phyloP scores from a whole-genome alignment of 1,140 invertebrate genomes.

The Bactericera cockerelli region DNA sequence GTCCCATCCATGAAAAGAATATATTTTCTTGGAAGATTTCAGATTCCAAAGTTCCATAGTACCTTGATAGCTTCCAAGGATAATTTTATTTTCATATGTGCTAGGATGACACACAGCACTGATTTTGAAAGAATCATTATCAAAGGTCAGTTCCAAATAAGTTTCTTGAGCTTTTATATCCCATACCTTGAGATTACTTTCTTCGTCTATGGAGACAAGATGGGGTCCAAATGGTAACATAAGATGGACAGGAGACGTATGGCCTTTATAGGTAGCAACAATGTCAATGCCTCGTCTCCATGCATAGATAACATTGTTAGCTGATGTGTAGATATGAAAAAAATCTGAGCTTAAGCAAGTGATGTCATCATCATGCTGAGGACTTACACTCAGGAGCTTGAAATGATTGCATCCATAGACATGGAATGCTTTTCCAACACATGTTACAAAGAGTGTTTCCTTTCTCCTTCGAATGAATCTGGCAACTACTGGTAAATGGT shows the following conservation, averaged over 20 bases:
- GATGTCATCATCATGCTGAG: conserved; percentile 65
- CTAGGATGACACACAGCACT: conserved; percentile 69
- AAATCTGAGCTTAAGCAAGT: conserved; percentile 62
- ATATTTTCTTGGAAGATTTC: conserved; percentile 56
- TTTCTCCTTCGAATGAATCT: conserved; percentile 70
- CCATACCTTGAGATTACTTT: conserved; percentile 66
- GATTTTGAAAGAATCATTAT: conserved; percentile 53
- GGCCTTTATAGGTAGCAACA: conserved; percentile 65
- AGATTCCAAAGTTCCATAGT: conserved; percentile 83
- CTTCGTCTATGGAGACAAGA: conserved; percentile 70
- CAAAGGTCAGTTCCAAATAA: conserved; percentile 52
- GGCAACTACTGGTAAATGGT: conserved; percentile 69
- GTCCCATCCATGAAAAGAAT: conserved; percentile 65
- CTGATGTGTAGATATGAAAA: conserved; percentile 65
- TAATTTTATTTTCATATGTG: conserved; percentile 87
- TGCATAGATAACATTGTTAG: conserved; percentile 58
- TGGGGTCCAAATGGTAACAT: conserved; percentile 76
- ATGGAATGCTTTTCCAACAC: conserved; percentile 79
- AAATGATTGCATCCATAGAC: conserved; percentile 77
- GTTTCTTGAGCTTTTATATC: conserved; percentile 59
- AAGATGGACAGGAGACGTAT: conserved; percentile 51
- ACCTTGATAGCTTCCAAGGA: conserved; percentile 83
- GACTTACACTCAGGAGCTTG: conserved; percentile 64
- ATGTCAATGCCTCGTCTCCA: conserved; percentile 79
- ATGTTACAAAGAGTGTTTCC: conserved; percentile 78